phyloP scores from a whole-genome alignment of 1,140 invertebrate species.

The Dendrolimus punctatus region DNA sequence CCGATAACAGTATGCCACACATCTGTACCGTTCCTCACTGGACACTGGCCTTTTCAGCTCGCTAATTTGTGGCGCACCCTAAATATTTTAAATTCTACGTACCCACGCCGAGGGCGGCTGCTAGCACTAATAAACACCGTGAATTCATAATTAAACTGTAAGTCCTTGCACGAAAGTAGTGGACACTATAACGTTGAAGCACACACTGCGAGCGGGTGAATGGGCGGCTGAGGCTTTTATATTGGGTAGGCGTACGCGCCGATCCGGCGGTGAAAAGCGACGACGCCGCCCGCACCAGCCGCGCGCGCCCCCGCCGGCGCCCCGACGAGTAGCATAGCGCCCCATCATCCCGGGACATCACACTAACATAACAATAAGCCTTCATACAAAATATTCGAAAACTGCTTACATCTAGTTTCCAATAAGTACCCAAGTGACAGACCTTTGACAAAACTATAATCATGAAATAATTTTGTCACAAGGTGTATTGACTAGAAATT shows the following conservation, averaged over 20 bases:
- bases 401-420: too few species aligned
- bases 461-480: too few species aligned
- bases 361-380: too few species aligned
- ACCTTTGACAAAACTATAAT: too few species aligned
- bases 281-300: slow-evolving; percentile 33
- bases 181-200: slow-evolving; percentile 63
- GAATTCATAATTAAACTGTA: slow-evolving; percentile 62
- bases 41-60: slow-evolving; percentile 13
- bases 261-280: slow-evolving; percentile 51
- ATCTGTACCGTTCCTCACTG: slow-evolving; percentile 23
- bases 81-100: slow-evolving; percentile 62
- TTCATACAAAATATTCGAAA: too few species aligned
- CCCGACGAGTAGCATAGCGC: slow-evolving; percentile 1
- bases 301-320: slow-evolving; percentile 4
- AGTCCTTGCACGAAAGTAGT: slow-evolving; percentile 62
- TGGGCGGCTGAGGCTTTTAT: slow-evolving; percentile 65
- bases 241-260: slow-evolving; percentile 54
- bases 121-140: slow-evolving; percentile 68
- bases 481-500: too few species aligned
- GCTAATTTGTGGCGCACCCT: slow-evolving; percentile 35
- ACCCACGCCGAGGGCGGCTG: slow-evolving; percentile 67
- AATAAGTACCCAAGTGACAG: too few species aligned
- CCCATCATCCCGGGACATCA: neutral
- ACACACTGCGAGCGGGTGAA: slow-evolving; percentile 69
- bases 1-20: slow-evolving; percentile 18